A percentile compares a stretch with the other conserved stretches of the same genome.
Evolutionary conservation across 2,888 invertebrate species (phyloP).

Genomic region (Epinotia brunnichana): DNA sequence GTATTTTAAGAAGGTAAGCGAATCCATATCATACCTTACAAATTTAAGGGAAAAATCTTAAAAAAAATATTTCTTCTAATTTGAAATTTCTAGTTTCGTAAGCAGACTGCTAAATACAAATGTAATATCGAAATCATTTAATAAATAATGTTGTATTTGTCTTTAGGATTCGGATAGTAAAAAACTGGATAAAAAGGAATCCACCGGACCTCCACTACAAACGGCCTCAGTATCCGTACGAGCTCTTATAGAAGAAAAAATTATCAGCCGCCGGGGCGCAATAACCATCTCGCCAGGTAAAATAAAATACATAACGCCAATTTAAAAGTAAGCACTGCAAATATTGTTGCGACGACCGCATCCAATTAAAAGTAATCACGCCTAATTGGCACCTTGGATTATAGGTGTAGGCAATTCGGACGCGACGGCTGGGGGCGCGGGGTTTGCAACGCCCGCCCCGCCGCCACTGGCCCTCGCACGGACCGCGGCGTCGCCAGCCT

Average conservation of each 20-base stretch:
- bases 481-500: constrained; percentile 69
- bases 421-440: constrained; percentile 61
- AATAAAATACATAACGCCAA: constrained; percentile 17
- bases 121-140: not conserved
- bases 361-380: constrained; percentile 36
- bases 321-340: constrained; percentile 22
- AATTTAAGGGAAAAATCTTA: no score
- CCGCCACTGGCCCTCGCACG: constrained; percentile 74
- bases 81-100: no score
- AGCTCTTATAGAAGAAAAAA: constrained; percentile 96
- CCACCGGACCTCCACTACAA: constrained; percentile 92
- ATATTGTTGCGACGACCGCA: constrained; percentile 21
- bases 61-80: no score
- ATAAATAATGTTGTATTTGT: not conserved
- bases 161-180: constrained; percentile 90
- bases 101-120: no score
- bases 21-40: not conserved
- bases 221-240: constrained; percentile 96
- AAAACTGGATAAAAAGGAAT: constrained; percentile 93
- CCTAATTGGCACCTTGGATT: constrained; percentile 43
- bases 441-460: constrained; percentile 75
- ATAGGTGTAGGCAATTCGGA: constrained; percentile 63
- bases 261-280: constrained; percentile 92
- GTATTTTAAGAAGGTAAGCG: constrained; percentile 94
- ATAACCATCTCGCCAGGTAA: constrained; percentile 65